These are phyloP conservation scores for Amorpha juglandis DNA, from an alignment of 2,888 invertebrate genomes.

Conservation along the genomic window DNA sequence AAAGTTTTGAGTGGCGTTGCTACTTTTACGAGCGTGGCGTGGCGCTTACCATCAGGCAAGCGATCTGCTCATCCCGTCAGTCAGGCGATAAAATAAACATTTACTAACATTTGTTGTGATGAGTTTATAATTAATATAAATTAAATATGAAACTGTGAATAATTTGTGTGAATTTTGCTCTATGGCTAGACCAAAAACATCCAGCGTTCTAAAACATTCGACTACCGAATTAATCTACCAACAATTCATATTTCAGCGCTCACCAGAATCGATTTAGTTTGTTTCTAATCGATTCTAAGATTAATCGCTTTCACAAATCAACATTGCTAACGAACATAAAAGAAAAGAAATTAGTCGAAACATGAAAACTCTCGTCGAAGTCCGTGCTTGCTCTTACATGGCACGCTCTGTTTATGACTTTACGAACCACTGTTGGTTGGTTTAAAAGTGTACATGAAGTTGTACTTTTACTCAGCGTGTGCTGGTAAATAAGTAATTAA, in stretches of 20 bases:
- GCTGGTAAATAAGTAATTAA: slow-evolving; percentile 13
- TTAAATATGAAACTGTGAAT: too few relatives aligned
- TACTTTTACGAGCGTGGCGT: too few relatives aligned
- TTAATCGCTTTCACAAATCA: not conserved
- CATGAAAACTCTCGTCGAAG: not conserved
- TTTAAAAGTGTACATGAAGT: slow-evolving; percentile 22
- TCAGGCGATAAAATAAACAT: too few relatives aligned
- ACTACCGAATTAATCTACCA: not conserved
- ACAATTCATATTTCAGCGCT: not conserved
- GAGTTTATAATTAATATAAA: too few relatives aligned
- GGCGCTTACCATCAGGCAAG: too few relatives aligned
- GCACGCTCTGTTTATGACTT: slow-evolving; percentile 15
- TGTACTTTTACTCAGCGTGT: not conserved
- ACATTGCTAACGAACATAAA: not conserved
- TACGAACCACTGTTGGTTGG: not conserved
- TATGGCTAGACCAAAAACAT: not conserved
- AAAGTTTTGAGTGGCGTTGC: too few relatives aligned
- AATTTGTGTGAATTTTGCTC: too few relatives aligned
- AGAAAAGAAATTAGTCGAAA: slow-evolving; percentile 7
- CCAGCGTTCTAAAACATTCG: not conserved
- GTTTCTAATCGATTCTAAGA: not conserved
- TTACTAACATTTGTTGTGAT: too few relatives aligned
- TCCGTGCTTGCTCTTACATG: not conserved
- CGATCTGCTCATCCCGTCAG: too few relatives aligned
- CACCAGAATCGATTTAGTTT: not conserved